Conservation (phyloP, 2,888 invertebrate genomes). For the Podotricha telesiphe region DNA sequence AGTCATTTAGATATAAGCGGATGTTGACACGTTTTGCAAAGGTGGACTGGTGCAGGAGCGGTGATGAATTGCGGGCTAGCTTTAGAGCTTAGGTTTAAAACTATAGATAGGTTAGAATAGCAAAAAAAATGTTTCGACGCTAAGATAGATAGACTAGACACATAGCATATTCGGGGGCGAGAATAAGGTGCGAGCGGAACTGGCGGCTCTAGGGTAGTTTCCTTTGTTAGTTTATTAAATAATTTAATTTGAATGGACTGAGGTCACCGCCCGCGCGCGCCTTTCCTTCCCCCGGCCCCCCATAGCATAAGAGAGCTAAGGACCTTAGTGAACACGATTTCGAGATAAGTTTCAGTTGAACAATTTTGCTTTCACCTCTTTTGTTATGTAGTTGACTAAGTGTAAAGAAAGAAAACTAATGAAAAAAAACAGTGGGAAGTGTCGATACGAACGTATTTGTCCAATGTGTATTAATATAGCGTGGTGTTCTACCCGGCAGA, state of each 20-base stretch:
- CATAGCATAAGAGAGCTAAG: constrained; percentile 61
- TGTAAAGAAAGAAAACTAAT: constrained; percentile 79
- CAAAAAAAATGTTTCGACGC: constrained; percentile 79
- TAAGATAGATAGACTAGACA: constrained; percentile 80
- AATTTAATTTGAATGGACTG: constrained; percentile 83
- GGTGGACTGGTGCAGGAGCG: constrained; percentile 67
- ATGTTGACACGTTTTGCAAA: constrained; percentile 70
- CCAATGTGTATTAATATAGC: constrained; percentile 83
- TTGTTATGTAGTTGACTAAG: constrained; percentile 83
- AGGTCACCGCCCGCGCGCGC: constrained; percentile 64
- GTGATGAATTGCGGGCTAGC: constrained; percentile 72
- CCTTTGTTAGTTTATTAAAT: constrained; percentile 82
- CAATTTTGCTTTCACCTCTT: constrained; percentile 82
- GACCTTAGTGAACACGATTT: constrained; percentile 76
- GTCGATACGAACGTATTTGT: constrained; percentile 81
- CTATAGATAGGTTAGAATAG: constrained; percentile 81
- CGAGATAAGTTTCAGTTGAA: constrained; percentile 79
- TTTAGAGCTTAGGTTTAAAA: constrained; percentile 73
- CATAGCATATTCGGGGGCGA: constrained; percentile 66
- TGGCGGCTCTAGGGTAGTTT: constrained; percentile 77
- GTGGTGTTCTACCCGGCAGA: constrained; percentile 83
- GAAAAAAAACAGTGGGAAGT: constrained; percentile 73
- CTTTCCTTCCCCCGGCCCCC: constrained; percentile 48
- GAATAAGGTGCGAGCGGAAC: constrained; percentile 58
- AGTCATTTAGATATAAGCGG: constrained; percentile 77